phyloP scores from a whole-genome alignment of 2,797 vertebrate species.

The Tapirus indicus region DNA sequence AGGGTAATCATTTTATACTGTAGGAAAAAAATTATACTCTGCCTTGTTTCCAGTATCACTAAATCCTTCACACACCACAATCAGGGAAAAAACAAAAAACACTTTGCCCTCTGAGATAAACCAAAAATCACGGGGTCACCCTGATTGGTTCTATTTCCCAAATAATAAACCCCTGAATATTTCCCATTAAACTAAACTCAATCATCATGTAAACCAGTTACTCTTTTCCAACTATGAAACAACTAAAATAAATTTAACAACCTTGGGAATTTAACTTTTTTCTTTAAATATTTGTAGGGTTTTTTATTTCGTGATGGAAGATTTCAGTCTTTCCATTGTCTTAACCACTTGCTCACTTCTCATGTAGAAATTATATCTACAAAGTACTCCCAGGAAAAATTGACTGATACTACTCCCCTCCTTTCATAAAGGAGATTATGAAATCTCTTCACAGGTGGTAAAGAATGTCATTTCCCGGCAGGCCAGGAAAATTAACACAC shows the following conservation, averaged over 20 bases:
- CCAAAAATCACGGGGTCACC: neutral
- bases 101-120: neutral
- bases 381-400: neutral
- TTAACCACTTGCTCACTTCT: neutral
- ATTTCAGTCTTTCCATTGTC: neutral
- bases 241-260: neutral
- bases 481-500: neutral
- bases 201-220: neutral
- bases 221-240: neutral
- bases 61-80: neutral
- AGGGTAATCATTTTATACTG: neutral
- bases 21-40: neutral
- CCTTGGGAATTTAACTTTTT: neutral
- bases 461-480: neutral
- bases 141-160: neutral
- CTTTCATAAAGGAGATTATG: neutral
- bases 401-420: neutral
- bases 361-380: neutral
- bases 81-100: neutral
- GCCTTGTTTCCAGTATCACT: neutral
- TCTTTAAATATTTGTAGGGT: neutral
- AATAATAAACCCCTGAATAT: neutral
- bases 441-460: neutral
- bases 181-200: neutral
- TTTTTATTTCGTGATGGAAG: neutral